phyloP scores from a whole-genome alignment of 2,888 invertebrate species.

The Thymelicus lineola region DNA sequence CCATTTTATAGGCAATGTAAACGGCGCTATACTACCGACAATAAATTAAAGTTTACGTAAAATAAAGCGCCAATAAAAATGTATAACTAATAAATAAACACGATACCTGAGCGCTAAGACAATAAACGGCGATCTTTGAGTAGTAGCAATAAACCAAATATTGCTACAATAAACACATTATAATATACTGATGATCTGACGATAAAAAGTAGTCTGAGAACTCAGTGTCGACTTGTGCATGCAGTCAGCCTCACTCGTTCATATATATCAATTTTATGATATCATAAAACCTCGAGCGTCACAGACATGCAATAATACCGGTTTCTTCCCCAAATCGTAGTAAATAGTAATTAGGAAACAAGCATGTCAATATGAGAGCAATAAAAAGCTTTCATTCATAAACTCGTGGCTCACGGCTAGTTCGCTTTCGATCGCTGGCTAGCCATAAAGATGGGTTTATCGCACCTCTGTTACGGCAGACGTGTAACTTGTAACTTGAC shows the following conservation, averaged over 20 bases:
- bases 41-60: slow-evolving; percentile 85
- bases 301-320: slow-evolving; percentile 76
- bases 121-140: slow-evolving; percentile 80
- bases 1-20: slow-evolving; percentile 85
- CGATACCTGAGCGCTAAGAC: slow-evolving; percentile 83
- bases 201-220: slow-evolving; percentile 57
- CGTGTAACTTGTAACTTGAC: slow-evolving; percentile 84
- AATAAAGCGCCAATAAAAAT: slow-evolving; percentile 84
- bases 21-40: slow-evolving; percentile 79
- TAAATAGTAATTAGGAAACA: slow-evolving; percentile 78
- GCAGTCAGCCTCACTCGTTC: slow-evolving; percentile 53
- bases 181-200: slow-evolving; percentile 78
- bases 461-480: slow-evolving; percentile 78
- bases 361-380: slow-evolving; percentile 79
- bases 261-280: slow-evolving; percentile 81
- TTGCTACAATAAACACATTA: slow-evolving; percentile 84
- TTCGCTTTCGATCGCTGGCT: slow-evolving; percentile 78
- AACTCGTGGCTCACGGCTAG: slow-evolving; percentile 68
- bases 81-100: slow-evolving; percentile 86
- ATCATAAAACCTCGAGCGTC: slow-evolving; percentile 74
- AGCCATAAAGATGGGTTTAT: slow-evolving; percentile 83
- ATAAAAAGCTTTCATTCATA: slow-evolving; percentile 83
- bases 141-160: slow-evolving; percentile 83
- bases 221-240: slow-evolving; percentile 50
- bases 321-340: slow-evolving; percentile 78